phyloP scores from a whole-genome alignment of 2,888 invertebrate genomes.

The Argyra leucocephala region DNA sequence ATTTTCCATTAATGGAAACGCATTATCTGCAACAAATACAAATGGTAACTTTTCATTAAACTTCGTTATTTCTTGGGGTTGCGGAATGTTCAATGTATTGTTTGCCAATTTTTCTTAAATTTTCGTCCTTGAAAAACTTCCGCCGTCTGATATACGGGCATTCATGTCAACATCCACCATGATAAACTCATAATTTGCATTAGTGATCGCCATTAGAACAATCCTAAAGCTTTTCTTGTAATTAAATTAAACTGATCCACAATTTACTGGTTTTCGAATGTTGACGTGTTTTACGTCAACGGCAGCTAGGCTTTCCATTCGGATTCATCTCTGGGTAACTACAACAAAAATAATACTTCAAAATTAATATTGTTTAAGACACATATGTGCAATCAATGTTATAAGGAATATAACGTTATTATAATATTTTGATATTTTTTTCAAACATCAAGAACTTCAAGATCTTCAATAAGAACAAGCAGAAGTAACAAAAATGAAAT shows the following conservation, averaged over 20 bases:
- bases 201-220: slow-evolving; percentile 16
- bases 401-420: no score
- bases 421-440: no score
- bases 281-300: slow-evolving; percentile 16
- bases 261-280: slow-evolving; percentile 13
- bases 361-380: no score
- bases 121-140: slow-evolving; percentile 13
- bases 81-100: slow-evolving; percentile 13
- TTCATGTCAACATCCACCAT: slow-evolving; percentile 15
- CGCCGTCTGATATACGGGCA: slow-evolving; percentile 16
- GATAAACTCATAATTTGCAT: slow-evolving; percentile 15
- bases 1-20: slow-evolving; percentile 13
- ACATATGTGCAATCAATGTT: no score
- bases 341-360: no score
- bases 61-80: neutral
- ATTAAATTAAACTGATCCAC: slow-evolving; percentile 17
- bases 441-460: no score
- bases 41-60: neutral
- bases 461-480: no score
- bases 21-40: slow-evolving; percentile 17
- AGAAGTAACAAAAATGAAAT: no score
- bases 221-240: slow-evolving; percentile 13
- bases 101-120: slow-evolving; percentile 14
- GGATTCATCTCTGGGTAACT: no score
- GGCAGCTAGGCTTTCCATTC: slow-evolving; percentile 10